Evolutionary conservation across 2,113 vertebrate species (phyloP).

Genomic region (Cricetomys ansorgei): DNA sequence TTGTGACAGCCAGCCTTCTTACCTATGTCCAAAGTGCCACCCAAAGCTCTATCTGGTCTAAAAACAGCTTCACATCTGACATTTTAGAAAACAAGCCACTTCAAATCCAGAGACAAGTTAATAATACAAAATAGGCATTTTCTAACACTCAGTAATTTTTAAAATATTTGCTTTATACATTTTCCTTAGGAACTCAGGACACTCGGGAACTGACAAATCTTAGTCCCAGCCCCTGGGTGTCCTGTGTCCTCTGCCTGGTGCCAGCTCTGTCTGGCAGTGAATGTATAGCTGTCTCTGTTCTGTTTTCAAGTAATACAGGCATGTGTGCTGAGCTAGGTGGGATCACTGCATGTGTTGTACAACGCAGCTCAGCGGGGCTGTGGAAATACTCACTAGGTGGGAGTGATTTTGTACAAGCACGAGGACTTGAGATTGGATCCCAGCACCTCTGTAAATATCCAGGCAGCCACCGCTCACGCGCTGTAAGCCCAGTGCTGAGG

Average conservation of each 20-base stretch:
- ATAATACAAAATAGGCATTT: background rate
- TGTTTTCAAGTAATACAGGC: too few relatives aligned
- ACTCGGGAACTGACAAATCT: background rate
- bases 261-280: background rate
- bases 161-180: background rate
- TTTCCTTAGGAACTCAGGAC: background rate
- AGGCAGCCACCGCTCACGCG: background rate
- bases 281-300: too few relatives aligned
- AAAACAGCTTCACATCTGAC: background rate
- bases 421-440: background rate
- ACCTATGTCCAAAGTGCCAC: fast-evolving
- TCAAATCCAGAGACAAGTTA: background rate
- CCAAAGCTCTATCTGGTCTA: fast-evolving
- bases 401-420: background rate
- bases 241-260: fast-evolving
- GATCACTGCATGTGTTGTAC: fast-evolving
- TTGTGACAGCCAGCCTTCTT: fast-evolving
- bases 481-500: background rate
- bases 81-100: background rate
- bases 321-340: background rate
- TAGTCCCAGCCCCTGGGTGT: background rate
- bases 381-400: background rate
- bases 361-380: too few relatives aligned
- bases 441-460: background rate
- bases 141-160: background rate